Base-by-base conservation (phyloP, 2,888 invertebrate genomes). In the Hemaris fuciformis region DNA sequence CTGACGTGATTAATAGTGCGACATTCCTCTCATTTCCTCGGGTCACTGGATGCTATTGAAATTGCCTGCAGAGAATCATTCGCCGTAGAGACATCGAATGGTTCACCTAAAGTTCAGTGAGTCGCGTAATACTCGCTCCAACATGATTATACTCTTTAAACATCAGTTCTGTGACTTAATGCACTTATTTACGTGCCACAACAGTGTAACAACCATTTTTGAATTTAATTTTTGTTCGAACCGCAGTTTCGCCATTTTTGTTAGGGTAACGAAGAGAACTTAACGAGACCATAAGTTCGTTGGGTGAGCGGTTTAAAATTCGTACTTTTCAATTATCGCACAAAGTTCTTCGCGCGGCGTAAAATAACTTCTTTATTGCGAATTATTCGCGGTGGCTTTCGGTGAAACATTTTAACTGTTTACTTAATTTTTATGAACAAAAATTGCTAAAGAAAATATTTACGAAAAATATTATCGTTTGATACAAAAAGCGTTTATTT, bases 251-350 rank as follows among this genome's bases (percentile, higher is more conserved):
- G 73, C 71, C 75, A 76, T 85, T 84, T 83, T 84, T 81, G 75
- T 80, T 79, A 80, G 78, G 79, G 76, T 81, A 81, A 84, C 76
- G 77, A 79, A 71, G 74, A 73, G 71, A 83, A 83, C 76, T 83
- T 80, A 66, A n/a, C n/a, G n/a, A n/a, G 72, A 68, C 76, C 75
- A 74, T 71, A 75, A 74, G 72, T 73, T 73, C 73, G 66, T 69
- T 67, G 62, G 65, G 72, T 69, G 71, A 66, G 72, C 76, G 75
- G 75, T 77, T 82, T 76, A 72, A 76, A 80, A 80, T 53, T 53
- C 79, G 79, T 83, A 84, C 82, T 84, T 80, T 84, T 84, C 83
- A 84, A 84, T 82, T 83, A 84, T 82, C 77, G 76, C 77, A 73
- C 74, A 76, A 77, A 84, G 76, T 80, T 82, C 73, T 73, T 75